Percentiles rank a stretch among this genome's conserved stretches.
Evolutionary conservation across 2,888 invertebrate species (phyloP).

Genomic region (Trachelus troglodyta): DNA sequence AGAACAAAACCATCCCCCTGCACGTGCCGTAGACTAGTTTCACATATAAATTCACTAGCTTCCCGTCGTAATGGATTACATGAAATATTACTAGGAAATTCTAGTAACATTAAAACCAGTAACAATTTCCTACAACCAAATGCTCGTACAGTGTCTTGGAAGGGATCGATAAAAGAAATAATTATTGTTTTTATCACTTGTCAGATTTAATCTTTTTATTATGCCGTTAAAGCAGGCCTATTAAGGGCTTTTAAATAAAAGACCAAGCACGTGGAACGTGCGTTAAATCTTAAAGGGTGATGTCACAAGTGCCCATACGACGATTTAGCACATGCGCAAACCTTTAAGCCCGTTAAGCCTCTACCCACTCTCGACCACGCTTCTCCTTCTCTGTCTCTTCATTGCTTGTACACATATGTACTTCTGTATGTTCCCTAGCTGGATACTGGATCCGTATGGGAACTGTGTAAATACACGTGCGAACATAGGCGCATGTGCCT

Average conservation of each 20-base stretch:
- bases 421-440: neutral
- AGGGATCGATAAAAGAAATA: neutral
- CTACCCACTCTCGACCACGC: neutral
- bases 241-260: neutral
- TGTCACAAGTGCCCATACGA: neutral
- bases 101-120: neutral
- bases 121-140: neutral
- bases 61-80: neutral
- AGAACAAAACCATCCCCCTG: neutral
- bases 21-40: neutral
- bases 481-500: slow-evolving; percentile 1
- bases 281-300: neutral
- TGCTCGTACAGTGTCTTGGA: neutral
- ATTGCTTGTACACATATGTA: neutral
- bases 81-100: neutral
- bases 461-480: neutral
- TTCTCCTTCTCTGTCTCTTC: slow-evolving; percentile 1
- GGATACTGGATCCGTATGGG: neutral
- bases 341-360: neutral
- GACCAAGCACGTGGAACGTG: neutral
- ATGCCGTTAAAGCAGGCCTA: neutral
- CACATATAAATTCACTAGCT: neutral
- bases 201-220: neutral
- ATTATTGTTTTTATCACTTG: neutral
- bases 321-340: neutral